Base-by-base conservation (phyloP, 2,113 vertebrate species). In the Halichoerus grypus region DNA sequence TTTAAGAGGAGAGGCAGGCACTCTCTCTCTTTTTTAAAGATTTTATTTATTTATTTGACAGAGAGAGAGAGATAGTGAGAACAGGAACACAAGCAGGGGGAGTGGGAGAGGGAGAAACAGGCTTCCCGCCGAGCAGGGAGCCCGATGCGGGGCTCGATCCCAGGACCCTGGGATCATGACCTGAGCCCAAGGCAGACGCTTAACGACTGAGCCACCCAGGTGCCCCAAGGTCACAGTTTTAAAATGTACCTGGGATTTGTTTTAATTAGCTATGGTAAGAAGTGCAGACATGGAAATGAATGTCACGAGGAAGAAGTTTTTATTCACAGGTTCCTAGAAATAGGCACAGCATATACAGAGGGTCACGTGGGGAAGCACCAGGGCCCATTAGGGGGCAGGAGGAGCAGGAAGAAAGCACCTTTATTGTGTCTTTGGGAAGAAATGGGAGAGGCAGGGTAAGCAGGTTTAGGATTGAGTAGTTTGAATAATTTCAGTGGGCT, bases 211-310 rank as follows among this genome's bases (percentile, higher is more conserved):
- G 46, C 46, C 46, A 46, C 46, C 46, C 46, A 46, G 46, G 46
- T 8, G 7, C 46, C 7, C 46, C 15, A 91, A 61, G 51, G 19
- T 59, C 31, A 71, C 12, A 42, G 36, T 65, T 80, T 81, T 51
- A 89, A 86, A 95, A 57, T 93, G 61, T 63, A 46, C 28, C 13
- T 61, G n/a, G 46, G 31, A 39, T 85, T 90, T 97, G 31, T 85
- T 88, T 84, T 79, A 61, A 72, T 59, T 69, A 55, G 26, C 3
- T 74, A 7, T 72, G 81, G 24, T 63, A 57, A 95, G 31, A 63
- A 67, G 49, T 36, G 4, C 42, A 89, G 24, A n/a, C n/a, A n/a
- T 86, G 53, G 33, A 81, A 89, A 74, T 80, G 71, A 71, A 4
- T 31, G 19, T 31, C 28, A 36, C 7, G 71, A 93, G n/a, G 67